Evolutionary conservation across 2,888 invertebrate species (phyloP).

Genomic region (Acleris laterana): DNA sequence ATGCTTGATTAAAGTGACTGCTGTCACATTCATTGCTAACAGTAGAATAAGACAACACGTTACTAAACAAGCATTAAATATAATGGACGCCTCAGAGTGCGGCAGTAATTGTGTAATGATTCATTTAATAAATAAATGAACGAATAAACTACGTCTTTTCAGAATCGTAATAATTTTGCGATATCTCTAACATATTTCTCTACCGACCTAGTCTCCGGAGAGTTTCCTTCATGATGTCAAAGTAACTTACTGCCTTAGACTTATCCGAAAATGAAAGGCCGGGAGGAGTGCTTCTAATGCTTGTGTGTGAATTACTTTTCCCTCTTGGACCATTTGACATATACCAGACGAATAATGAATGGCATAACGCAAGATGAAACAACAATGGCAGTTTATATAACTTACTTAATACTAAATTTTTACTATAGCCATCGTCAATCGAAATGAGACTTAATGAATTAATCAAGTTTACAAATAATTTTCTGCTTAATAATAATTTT

Average conservation of each 20-base stretch:
- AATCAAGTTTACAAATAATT: no score
- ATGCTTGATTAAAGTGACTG: no score
- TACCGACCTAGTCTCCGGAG: background rate
- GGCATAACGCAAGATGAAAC: background rate
- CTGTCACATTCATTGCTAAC: no score
- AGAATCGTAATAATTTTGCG: background rate
- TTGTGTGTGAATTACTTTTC: background rate
- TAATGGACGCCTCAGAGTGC: no score
- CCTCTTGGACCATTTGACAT: constrained; percentile 3
- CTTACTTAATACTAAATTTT: background rate
- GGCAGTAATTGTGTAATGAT: no score
- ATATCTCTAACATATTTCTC: background rate
- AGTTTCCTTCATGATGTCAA: constrained; percentile 1
- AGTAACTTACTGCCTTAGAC: constrained; percentile 2
- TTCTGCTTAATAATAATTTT: no score
- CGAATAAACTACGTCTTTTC: no score
- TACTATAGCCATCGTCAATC: no score
- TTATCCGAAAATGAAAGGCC: background rate
- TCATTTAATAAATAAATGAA: no score
- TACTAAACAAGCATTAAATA: no score
- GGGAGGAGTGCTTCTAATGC: background rate
- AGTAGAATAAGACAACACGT: no score
- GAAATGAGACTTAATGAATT: no score
- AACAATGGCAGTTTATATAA: background rate
- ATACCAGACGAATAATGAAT: background rate